phyloP scores from a whole-genome alignment of 2,113 vertebrate species.

The Cavia aperea region DNA sequence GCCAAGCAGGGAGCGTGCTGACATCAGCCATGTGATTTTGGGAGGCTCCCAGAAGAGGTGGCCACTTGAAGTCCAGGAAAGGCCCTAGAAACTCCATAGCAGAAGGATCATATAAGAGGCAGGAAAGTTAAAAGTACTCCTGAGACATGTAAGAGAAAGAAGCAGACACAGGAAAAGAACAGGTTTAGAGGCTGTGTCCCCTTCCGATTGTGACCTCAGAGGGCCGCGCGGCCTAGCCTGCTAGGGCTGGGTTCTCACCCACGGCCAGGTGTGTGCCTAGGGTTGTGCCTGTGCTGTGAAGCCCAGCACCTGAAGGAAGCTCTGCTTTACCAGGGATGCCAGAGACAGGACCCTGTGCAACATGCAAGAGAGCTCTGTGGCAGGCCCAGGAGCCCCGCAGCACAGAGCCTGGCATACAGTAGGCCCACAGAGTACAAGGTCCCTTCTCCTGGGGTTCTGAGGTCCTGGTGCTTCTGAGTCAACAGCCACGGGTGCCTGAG shows the following conservation, averaged over 20 bases:
- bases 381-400: not conserved
- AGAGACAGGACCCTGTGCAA: not conserved
- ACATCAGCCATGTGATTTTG: too few species aligned
- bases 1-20: not conserved
- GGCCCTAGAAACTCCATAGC: not conserved
- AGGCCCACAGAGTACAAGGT: not conserved
- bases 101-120: not conserved
- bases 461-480: not conserved
- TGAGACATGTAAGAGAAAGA: not conserved
- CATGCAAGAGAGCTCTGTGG: not conserved
- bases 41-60: not conserved
- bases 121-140: not conserved
- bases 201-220: not conserved
- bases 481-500: not conserved
- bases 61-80: not conserved
- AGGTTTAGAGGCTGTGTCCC: not conserved
- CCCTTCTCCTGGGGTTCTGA: not conserved
- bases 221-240: not conserved
- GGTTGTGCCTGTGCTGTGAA: accelerated
- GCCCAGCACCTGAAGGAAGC: not conserved
- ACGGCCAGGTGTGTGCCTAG: not conserved
- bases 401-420: not conserved
- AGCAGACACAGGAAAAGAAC: not conserved
- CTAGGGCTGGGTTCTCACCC: not conserved
- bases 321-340: accelerated